Conservation (phyloP, 2,113 vertebrate genomes). For the Myodes glareolus region DNA sequence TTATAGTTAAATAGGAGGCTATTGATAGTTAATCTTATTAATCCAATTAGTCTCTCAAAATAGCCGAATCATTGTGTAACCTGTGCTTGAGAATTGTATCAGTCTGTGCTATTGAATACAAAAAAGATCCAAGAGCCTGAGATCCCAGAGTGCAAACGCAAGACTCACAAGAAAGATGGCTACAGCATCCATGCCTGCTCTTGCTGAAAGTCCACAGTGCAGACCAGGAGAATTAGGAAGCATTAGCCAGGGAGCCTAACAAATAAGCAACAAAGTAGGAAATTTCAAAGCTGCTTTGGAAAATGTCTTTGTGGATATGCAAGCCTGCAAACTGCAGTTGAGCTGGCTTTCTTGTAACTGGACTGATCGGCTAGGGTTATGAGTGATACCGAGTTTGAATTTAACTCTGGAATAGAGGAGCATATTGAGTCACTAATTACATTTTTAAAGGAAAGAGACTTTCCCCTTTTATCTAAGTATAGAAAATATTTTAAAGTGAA, state of each 20-base stretch:
- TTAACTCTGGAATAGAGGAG: neutral
- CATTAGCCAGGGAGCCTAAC: neutral
- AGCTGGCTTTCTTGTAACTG: slow-evolving; percentile 13
- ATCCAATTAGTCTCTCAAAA: slow-evolving; percentile 32
- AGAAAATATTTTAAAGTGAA: slow-evolving; percentile 53
- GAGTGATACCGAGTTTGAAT: neutral
- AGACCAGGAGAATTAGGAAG: neutral
- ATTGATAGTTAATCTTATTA: slow-evolving; percentile 62
- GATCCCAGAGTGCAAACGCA: neutral
- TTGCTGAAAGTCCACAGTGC: slow-evolving; percentile 2
- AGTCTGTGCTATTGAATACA: slow-evolving; percentile 48
- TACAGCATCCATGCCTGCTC: neutral
- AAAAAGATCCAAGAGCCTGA: slow-evolving; percentile 14
- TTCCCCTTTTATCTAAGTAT: neutral
- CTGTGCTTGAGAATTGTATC: slow-evolving; percentile 45
- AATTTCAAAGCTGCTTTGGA: slow-evolving; percentile 56
- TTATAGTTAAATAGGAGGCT: neutral
- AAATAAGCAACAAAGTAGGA: neutral
- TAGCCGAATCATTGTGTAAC: slow-evolving; percentile 68
- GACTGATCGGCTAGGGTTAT: neutral
- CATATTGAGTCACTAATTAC: neutral
- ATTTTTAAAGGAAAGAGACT: slow-evolving; percentile 6
- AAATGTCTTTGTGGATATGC: neutral
- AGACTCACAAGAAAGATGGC: neutral
- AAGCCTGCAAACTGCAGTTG: neutral